Conservation (phyloP, 2,888 invertebrate genomes). For the Trisateles emortualis region DNA sequence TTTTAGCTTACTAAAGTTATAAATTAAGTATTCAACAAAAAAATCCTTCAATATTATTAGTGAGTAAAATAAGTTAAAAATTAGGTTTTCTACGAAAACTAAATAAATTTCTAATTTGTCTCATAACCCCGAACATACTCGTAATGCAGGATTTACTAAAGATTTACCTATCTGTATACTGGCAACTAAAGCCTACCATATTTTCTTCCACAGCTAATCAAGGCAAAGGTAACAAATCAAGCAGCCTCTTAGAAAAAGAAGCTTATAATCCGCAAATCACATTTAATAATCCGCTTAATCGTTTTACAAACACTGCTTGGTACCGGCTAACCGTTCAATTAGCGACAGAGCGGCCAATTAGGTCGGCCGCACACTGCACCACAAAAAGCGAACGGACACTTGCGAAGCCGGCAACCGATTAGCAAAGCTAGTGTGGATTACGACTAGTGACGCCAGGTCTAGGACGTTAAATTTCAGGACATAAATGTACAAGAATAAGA, state of each 20-base stretch:
- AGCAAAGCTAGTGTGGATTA: conserved; percentile 27
- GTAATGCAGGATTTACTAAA: no score
- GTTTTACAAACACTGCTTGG: conserved; percentile 68
- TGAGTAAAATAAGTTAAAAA: no score
- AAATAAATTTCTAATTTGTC: not conserved
- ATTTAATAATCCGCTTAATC: conserved; percentile 68
- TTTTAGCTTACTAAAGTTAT: no score
- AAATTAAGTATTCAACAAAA: no score
- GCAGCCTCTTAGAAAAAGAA: conserved; percentile 23
- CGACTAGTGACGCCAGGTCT: conserved; percentile 1
- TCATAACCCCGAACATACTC: not conserved
- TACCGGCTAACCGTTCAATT: conserved; percentile 76
- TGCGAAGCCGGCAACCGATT: conserved; percentile 40
- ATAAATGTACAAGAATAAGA: no score
- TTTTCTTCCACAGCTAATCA: not conserved
- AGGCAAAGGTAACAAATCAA: conserved; percentile 17
- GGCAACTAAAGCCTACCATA: not conserved
- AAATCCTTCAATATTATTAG: no score
- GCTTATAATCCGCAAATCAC: conserved; percentile 49
- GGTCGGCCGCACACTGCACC: conserved; percentile 63
- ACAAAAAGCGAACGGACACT: conserved; percentile 58
- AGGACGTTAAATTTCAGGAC: not conserved
- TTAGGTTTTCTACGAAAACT: no score
- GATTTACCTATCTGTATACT: no score
- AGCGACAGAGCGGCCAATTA: conserved; percentile 74